Percentiles rank a stretch among this genome's conserved stretches.
These are phyloP conservation scores for Ochropleura leucogaster DNA, from an alignment of 2,888 invertebrate species.

Conservation along the genomic window DNA sequence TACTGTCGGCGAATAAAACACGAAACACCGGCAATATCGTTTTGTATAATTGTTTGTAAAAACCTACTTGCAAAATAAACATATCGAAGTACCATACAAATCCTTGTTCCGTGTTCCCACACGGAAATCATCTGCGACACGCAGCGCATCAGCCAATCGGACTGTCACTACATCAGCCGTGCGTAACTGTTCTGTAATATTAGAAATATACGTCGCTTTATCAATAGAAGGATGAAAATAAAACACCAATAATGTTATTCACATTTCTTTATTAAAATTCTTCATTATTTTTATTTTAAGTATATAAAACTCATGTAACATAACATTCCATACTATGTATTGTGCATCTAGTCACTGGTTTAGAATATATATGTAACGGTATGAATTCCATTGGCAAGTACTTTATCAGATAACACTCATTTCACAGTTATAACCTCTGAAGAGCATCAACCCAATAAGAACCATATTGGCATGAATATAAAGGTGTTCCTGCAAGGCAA, in stretches of 20 bases:
- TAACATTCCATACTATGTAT: slow-evolving; percentile 48
- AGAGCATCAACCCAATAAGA: background rate
- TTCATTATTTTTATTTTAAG: slow-evolving; percentile 58
- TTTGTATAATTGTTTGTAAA: too few relatives aligned
- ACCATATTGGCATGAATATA: background rate
- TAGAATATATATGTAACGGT: slow-evolving; percentile 26
- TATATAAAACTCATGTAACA: slow-evolving; percentile 62
- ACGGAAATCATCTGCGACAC: too few relatives aligned
- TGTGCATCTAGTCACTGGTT: slow-evolving; percentile 56
- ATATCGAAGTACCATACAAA: too few relatives aligned
- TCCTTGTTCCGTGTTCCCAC: too few relatives aligned
- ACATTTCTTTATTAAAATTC: slow-evolving; percentile 70
- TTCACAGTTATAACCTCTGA: background rate
- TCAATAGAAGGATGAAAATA: background rate
- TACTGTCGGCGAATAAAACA: too few relatives aligned
- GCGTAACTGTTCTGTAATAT: too few relatives aligned
- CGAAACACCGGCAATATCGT: too few relatives aligned
- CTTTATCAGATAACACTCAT: slow-evolving; percentile 16
- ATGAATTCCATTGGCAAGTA: slow-evolving; percentile 58
- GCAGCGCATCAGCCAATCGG: too few relatives aligned
- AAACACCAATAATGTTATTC: slow-evolving; percentile 46
- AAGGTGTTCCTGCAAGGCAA: too few relatives aligned
- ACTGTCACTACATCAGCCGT: too few relatives aligned
- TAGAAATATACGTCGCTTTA: too few relatives aligned
- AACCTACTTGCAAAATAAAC: too few relatives aligned